Conservation (phyloP, 2,888 invertebrate genomes). For the Proisotoma minuta region DNA sequence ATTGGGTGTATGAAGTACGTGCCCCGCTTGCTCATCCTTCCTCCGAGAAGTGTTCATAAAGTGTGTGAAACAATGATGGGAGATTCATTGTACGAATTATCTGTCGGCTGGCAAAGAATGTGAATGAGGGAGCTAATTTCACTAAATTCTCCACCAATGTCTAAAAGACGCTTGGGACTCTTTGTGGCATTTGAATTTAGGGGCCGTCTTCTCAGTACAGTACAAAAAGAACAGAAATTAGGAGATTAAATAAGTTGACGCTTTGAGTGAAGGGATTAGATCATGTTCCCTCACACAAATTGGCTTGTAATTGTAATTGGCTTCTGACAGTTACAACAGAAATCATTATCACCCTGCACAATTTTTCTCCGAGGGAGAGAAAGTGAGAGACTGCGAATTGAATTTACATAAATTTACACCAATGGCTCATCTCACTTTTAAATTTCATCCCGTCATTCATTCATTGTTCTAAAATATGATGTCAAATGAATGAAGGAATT, state of each 20-base stretch:
- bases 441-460: too few species aligned
- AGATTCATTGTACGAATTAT: too few species aligned
- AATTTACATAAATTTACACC: not conserved
- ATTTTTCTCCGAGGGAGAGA: not conserved
- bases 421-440: not conserved
- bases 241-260: not conserved
- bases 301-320: not conserved
- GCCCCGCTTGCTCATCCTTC: too few species aligned
- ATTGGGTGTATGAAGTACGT: too few species aligned
- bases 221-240: not conserved
- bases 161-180: not conserved
- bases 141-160: not conserved
- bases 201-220: too few species aligned
- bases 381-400: not conserved
- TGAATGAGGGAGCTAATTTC: constrained; percentile 1
- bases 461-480: too few species aligned
- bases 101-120: too few species aligned
- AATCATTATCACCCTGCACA: too few species aligned
- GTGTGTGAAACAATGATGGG: too few species aligned
- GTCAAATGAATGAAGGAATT: too few species aligned
- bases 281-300: not conserved
- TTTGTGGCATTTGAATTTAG: not conserved
- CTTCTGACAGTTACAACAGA: too few species aligned
- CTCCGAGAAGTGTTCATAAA: too few species aligned
- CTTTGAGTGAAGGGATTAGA: not conserved